Evolutionary conservation across 2,888 invertebrate genomes (phyloP).

Genomic region (Scaptomyza tumidula): DNA sequence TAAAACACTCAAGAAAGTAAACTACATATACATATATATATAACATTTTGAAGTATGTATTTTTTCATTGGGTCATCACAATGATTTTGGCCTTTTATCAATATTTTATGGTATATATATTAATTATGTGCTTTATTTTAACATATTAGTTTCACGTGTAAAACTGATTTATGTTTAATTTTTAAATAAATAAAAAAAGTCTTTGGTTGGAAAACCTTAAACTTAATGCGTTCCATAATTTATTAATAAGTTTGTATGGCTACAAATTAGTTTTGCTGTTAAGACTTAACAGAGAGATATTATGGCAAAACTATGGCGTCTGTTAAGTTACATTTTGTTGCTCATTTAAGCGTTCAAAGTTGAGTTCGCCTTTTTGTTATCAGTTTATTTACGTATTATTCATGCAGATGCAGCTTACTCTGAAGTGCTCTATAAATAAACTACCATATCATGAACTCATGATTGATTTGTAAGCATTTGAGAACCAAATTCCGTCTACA

Average conservation of each 20-base stretch:
- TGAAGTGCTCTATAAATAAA: slow-evolving; percentile 18
- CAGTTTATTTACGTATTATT: not conserved
- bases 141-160: slow-evolving; percentile 44
- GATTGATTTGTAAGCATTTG: not conserved
- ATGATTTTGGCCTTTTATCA: slow-evolving; percentile 42
- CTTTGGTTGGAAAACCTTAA: slow-evolving; percentile 71
- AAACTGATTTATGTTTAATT: slow-evolving; percentile 63
- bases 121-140: slow-evolving; percentile 55
- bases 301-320: not conserved
- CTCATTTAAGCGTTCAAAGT: not conserved
- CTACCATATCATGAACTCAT: slow-evolving; percentile 12
- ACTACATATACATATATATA: slow-evolving; percentile 23
- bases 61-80: slow-evolving; percentile 48
- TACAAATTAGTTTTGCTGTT: not conserved
- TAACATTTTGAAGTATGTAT: slow-evolving; percentile 64
- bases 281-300: slow-evolving; percentile 1
- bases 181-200: slow-evolving; percentile 63
- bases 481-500: too few species aligned
- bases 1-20: slow-evolving; percentile 36
- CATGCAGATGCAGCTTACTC: slow-evolving; percentile 13
- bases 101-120: slow-evolving; percentile 44
- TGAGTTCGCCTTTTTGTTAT: not conserved
- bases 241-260: not conserved
- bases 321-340: not conserved
- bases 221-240: slow-evolving; percentile 4